Evolutionary conservation across 92 coral and sea anemone species (phyloP), one percentile per base, ranked within the genome.

Genomic region (Montipora capitata): DNA sequence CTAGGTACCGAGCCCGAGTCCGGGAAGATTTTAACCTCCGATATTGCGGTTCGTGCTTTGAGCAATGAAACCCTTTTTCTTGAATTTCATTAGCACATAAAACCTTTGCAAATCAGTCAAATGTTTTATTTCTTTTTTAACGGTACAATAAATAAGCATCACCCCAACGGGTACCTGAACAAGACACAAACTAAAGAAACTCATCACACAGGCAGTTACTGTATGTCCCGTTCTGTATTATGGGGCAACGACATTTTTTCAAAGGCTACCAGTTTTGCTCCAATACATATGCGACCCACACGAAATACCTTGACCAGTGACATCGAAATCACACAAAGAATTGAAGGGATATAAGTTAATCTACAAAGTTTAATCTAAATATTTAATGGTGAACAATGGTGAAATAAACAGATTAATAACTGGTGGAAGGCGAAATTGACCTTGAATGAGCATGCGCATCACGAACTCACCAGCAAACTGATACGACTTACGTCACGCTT

Each of bases 121-220:
- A 42, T 14, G 40, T 45, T 45, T 79, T 65, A 41, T 13, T 79
- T 80, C 40, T 42, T 48, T 48, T 48, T 80, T 67, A 52, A 81
- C 67, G 6, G 68, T 65, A 52, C 61, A 81, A 81, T 81, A 81
- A 81, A 81, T 81, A 81, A 81, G 68, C 68, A 54, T 63, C 77
- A 81, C 52, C 77, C 68, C 38, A 13, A 81, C 5, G 8, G 2
- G 52, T 35, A 81, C 5, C 15, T 14, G 52, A 65, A 63, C 44
- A 76, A 27, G 64, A 17, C 18, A 66, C 40, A 52, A 41, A 48
- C 14, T 9, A 54, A 54, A 54, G 39, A 51, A 39, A 66, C 56
- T 6, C 11, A n/a, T 43, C 76, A 80, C 85, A 80, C 64, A 65
- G 17, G 38, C 15, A 68, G 35, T 66, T 66, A 48, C 48, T 27